These are phyloP conservation scores for Dexiosoma caninum DNA, from an alignment of 2,888 invertebrate genomes.

Conservation along the genomic window DNA sequence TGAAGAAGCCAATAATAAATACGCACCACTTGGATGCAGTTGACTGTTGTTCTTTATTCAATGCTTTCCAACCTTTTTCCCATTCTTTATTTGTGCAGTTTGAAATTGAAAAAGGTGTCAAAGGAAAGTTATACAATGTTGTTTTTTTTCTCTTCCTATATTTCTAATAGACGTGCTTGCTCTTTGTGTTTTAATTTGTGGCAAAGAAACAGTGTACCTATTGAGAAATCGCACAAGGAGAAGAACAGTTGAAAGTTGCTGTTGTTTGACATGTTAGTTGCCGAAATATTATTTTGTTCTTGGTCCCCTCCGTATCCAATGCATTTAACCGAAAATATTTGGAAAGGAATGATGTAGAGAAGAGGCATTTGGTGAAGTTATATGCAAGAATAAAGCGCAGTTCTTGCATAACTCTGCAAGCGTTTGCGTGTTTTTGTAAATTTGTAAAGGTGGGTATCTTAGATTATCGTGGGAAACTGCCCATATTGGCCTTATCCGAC, in stretches of 20 bases:
- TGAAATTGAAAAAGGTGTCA: constrained; percentile 52
- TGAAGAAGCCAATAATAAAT: constrained; percentile 18
- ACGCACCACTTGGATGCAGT: constrained; percentile 21
- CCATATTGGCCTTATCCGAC: too few relatives aligned
- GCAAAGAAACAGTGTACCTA: constrained; percentile 1
- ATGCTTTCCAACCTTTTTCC: not conserved
- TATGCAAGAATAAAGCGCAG: too few relatives aligned
- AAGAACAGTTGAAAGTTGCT: not conserved
- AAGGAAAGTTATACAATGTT: constrained; percentile 41
- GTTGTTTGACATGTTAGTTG: not conserved
- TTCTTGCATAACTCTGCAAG: too few relatives aligned
- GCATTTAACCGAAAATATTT: too few relatives aligned
- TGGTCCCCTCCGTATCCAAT: too few relatives aligned
- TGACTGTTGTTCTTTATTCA: constrained; percentile 26
- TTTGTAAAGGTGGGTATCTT: too few relatives aligned
- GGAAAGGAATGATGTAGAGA: too few relatives aligned
- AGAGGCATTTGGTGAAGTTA: too few relatives aligned
- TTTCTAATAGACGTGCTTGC: not conserved
- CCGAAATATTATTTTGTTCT: too few relatives aligned
- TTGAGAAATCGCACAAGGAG: not conserved
- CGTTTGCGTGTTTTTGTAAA: too few relatives aligned
- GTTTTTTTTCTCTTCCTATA: not conserved
- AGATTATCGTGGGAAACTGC: too few relatives aligned
- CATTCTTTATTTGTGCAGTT: not conserved
- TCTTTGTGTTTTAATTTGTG: not conserved